Base-by-base conservation (phyloP, 1,140 invertebrate genomes). In the Aplysia californica region DNA sequence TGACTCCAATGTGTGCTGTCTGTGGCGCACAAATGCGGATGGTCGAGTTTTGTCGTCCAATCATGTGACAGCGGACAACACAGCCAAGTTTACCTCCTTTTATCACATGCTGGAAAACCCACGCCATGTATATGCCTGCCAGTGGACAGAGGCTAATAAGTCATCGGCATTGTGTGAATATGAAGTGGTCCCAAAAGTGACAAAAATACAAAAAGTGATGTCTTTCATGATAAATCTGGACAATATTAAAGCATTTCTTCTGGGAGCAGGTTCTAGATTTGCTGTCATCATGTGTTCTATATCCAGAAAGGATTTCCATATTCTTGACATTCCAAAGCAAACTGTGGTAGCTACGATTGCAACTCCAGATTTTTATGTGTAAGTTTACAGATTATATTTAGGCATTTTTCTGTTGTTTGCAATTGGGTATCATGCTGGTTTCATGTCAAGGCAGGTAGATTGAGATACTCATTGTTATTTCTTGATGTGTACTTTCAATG, bases 211-310 rank as follows among this genome's bases (percentile, higher is more conserved):
- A n/a, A n/a, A n/a, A n/a, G n/a, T n/a, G n/a, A n/a, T n/a, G n/a
- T n/a, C n/a, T n/a, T n/a, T n/a, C n/a, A n/a, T n/a, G n/a, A n/a
- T n/a, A n/a, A n/a, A n/a, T n/a, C n/a, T n/a, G n/a, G n/a, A n/a
- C n/a, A n/a, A n/a, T n/a, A n/a, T 72, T 2, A 72, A 61, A 31
- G 70, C 70, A 18, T 72, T 61, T 26, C 31, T 72, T 41, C 23
- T 72, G n/a, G 70, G 70, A 72, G 70, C 70, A 38, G 70, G 70
- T 2, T 4, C 21, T 23, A 72, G 56, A 58, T 72, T 72, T 39
- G 70, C 70, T 26, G 70, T 72, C 10, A 61, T 72, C 29, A 72
- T 72, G 70, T 72, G 70, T 72, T 72, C 70, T 3, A 72, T 72
- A 23, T 72, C 70, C 20, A 59, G 70, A 41, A 72, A 72, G 38